Evolutionary conservation across 2,113 vertebrate genomes (phyloP).

Genomic region (Ploceus nigricollis): DNA sequence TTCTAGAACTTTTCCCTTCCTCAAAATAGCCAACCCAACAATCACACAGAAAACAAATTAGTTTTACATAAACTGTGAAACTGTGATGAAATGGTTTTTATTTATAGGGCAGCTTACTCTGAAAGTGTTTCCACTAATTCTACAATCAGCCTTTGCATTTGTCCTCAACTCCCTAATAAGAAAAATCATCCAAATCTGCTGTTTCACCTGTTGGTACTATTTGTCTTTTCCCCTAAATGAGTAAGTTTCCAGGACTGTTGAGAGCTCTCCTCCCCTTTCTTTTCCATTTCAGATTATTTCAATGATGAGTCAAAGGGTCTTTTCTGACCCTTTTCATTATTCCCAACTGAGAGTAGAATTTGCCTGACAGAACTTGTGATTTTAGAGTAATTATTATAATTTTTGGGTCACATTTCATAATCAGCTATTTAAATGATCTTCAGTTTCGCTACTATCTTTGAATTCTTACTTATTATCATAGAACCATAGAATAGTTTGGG

Average conservation of each 20-base stretch:
- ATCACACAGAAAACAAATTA: not conserved
- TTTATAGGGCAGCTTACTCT: not conserved
- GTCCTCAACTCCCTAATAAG: not conserved
- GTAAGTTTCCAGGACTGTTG: not conserved
- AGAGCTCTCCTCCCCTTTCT: rapidly evolving
- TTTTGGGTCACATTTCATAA: not conserved
- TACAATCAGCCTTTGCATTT: not conserved
- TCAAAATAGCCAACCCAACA: not conserved
- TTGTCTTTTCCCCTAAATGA: not conserved
- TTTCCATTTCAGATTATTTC: not conserved
- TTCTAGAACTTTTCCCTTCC: not conserved
- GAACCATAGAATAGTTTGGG: not conserved
- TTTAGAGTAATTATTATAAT: not conserved
- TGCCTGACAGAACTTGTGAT: not conserved
- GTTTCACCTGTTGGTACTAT: not conserved
- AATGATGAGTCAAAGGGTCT: not conserved
- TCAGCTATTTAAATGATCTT: not conserved
- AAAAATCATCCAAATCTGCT: not conserved
- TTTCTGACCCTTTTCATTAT: not conserved
- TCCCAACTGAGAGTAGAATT: not conserved
- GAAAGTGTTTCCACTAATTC: not conserved
- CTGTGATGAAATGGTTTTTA: not conserved
- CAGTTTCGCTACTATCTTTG: not conserved
- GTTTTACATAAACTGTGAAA: not conserved
- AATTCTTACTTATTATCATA: not conserved